A percentile compares a stretch with the other conserved stretches of the same genome.
These are phyloP conservation scores for Cataglyphis livida DNA, from an alignment of 2,888 invertebrate species.

Conservation along the genomic window DNA sequence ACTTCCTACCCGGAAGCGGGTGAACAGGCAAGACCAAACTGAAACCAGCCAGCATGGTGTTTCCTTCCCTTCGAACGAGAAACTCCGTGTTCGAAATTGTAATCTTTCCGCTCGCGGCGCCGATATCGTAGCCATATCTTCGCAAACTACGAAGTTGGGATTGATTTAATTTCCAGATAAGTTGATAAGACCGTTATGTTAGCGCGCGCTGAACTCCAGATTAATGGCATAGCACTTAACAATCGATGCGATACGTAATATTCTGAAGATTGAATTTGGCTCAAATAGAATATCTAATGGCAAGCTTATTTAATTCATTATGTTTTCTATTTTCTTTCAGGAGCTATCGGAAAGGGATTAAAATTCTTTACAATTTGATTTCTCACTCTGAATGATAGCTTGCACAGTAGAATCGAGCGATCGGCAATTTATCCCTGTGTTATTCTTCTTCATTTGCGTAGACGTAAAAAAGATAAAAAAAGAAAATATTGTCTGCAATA, in stretches of 20 bases:
- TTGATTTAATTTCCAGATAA: conserved; percentile 51
- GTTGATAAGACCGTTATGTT: conserved; percentile 29
- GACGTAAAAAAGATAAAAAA: background rate
- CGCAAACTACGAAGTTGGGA: conserved; percentile 38
- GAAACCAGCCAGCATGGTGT: conserved; percentile 72
- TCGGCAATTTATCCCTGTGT: background rate
- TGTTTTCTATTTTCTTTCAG: background rate
- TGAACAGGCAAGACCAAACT: conserved; percentile 68
- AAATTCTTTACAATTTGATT: background rate
- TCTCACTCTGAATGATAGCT: background rate
- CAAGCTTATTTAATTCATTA: background rate
- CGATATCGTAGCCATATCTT: conserved; percentile 26
- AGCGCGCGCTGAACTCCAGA: conserved; percentile 36
- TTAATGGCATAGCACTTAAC: conserved; percentile 40
- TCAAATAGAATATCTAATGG: conserved; percentile 6
- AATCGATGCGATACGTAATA: conserved; percentile 17
- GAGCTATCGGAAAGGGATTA: background rate
- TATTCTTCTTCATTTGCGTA: background rate
- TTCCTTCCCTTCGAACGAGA: conserved; percentile 64
- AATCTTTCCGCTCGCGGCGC: conserved; percentile 33
- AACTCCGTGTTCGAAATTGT: conserved; percentile 51
- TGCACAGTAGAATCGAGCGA: background rate
- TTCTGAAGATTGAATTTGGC: conserved; percentile 16
- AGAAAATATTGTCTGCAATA: background rate
- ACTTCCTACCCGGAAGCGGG: conserved; percentile 75